Evolutionary conservation across 1,140 invertebrate genomes (phyloP), one percentile per base, ranked within the genome.

Genomic region (Parapsyche elsis): DNA sequence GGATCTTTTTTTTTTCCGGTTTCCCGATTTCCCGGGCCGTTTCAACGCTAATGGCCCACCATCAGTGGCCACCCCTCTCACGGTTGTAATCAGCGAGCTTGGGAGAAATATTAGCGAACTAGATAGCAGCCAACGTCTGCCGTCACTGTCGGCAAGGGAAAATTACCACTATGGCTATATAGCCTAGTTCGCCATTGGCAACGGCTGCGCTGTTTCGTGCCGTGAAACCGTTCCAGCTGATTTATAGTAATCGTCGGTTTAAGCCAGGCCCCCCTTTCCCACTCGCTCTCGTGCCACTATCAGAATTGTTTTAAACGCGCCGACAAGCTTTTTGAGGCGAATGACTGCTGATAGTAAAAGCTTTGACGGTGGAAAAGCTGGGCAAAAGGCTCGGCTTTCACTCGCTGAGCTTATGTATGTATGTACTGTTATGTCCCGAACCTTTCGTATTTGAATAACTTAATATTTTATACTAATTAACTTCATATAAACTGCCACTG

Each of bases 181-280:
- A 38, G 30, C 30, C 30, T 38, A 38, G 71, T 53, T 38, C 16
- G 71, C 5, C n/a, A 7, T 12, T 21, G 49, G 71, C 78, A 74
- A 75, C 12, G 70, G 46, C 71, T 53, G 79, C 16, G 73, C 23
- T 80, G 45, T 77, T 76, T 77, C 79, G 74, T 80, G 79, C 79
- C 61, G 49, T 59, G 45, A 71, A 80, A 80, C 74, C 46, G 59
- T 80, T 80, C 67, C 64, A 59, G 57, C 79, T 80, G 79, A 80
- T 80, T 80, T 80, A 80, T 77, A 67, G 74, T 80, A 80, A 80
- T 80, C 79, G 79, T 74, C 49, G 57, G 21, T 26, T 23, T 10
- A 23, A 26, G 19, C 61, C 10, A 10, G 49, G 12, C 49, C 12
- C 12, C 10, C 12, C 16, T 16, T 5, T 53, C 49, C 16, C 49